A percentile compares a stretch with the other conserved stretches of the same genome.
phyloP scores from a whole-genome alignment of 2,888 invertebrate species.

The Tuberolachnus salignus region DNA sequence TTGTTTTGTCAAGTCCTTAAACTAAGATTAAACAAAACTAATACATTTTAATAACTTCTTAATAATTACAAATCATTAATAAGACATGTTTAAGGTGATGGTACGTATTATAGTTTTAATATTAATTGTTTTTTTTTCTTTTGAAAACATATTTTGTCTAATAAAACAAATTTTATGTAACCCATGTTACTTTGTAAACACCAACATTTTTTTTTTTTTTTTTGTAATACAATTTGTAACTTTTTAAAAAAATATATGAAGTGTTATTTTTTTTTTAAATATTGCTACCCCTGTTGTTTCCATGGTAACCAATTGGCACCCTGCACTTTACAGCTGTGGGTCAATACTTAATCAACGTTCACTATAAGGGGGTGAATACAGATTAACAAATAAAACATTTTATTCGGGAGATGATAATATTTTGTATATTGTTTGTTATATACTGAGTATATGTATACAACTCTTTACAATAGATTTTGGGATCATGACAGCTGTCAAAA shows the following conservation, averaged over 20 bases:
- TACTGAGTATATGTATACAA: too few relatives aligned
- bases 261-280: neutral
- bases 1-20: neutral
- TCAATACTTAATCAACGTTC: slow-evolving; percentile 22
- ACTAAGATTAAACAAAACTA: neutral
- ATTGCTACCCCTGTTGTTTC: slow-evolving; percentile 35
- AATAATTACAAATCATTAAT: slow-evolving; percentile 15
- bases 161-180: slow-evolving; percentile 36
- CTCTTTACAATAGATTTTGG: neutral
- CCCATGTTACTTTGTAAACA: slow-evolving; percentile 43
- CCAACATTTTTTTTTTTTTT: slow-evolving; percentile 32
- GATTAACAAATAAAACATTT: too few relatives aligned
- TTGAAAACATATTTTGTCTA: slow-evolving; percentile 28
- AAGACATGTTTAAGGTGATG: slow-evolving; percentile 45
- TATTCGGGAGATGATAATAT: neutral
- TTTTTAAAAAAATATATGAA: slow-evolving; percentile 10
- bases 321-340: neutral
- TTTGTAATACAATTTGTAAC: slow-evolving; percentile 47
- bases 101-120: slow-evolving; percentile 42
- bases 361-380: neutral
- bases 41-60: slow-evolving; percentile 8
- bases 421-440: neutral
- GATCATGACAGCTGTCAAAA: slow-evolving; percentile 35
- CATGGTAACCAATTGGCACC: slow-evolving; percentile 30
- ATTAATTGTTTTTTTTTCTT: slow-evolving; percentile 30